Evolutionary conservation across 2,888 invertebrate species (phyloP).

Genomic region (Diachrysia chrysitis): DNA sequence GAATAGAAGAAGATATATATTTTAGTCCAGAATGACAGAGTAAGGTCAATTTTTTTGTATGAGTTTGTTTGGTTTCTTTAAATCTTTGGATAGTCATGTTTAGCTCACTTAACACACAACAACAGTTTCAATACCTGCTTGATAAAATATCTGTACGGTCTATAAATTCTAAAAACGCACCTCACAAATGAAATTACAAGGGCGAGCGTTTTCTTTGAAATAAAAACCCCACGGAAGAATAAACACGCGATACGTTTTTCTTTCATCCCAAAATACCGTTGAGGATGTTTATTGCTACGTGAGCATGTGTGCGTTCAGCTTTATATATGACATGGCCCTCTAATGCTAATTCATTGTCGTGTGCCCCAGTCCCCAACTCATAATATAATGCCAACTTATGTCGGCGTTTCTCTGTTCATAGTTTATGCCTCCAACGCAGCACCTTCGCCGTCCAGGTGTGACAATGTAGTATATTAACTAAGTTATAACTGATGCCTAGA

Average conservation of each 20-base stretch:
- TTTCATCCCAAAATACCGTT: slow-evolving; percentile 21
- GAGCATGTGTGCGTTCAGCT: slow-evolving; percentile 24
- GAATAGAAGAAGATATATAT: no score
- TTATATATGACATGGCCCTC: slow-evolving; percentile 29
- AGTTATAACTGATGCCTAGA: slow-evolving; percentile 36
- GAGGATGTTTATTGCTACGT: slow-evolving; percentile 17
- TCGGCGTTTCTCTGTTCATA: slow-evolving; percentile 17
- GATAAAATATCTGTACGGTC: slow-evolving; percentile 2
- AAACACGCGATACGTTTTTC: slow-evolving; percentile 22
- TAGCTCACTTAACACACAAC: neutral
- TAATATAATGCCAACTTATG: slow-evolving; percentile 27
- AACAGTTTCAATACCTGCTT: neutral
- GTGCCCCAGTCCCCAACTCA: slow-evolving; percentile 15
- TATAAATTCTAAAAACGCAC: slow-evolving; percentile 7
- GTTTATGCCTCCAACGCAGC: slow-evolving; percentile 25
- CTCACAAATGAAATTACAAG: slow-evolving; percentile 7
- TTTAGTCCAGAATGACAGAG: no score
- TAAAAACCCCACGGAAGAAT: slow-evolving; percentile 7
- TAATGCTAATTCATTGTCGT: slow-evolving; percentile 30
- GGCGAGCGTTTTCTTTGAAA: slow-evolving; percentile 4
- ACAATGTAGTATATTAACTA: slow-evolving; percentile 27
- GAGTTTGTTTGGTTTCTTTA: no score
- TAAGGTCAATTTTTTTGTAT: no score
- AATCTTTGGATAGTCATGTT: no score
- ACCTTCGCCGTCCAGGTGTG: slow-evolving; percentile 15